Evolutionary conservation across 2,888 invertebrate species (phyloP), one percentile per base, ranked within the genome.

Genomic region (Chironomus tentans): DNA sequence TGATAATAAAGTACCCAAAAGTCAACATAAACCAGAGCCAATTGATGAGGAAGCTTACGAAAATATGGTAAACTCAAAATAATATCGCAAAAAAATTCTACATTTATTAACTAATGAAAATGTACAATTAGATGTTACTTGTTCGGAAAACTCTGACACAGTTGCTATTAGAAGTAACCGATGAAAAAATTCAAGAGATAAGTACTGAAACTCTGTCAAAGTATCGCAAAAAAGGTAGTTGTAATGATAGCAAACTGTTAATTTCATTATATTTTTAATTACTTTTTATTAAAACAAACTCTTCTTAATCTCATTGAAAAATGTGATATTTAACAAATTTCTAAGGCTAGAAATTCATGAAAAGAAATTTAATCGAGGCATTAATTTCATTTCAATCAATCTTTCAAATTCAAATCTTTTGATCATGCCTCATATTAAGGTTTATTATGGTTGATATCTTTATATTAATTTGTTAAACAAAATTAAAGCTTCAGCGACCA

Each of bases 191-290:
- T 28, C 48, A 38, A 24, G 68, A 74, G 68, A 74, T 74, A 65
- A 68, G 74, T 74, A 68, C 10, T 48, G 74, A 74, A 46, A 74
- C 74, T 6, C 48, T 74, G 13, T 65, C 74, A 22, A 74, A 74
- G n/a, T 74, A 74, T 68, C 74, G 74, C n/a, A 74, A 65, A 68
- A 74, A 74, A 74, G 74, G 74, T 74, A 74, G 65, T 68, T 74
- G 61, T 38, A 38, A 56, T 15, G 15, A 56, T 15, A 7, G 18
- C 4, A 65, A 65, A 24, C 10, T 62, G 22, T 28, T 38, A 38
- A 38, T 38, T 28, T 28, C 28, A 4, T 28, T 28, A 28, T 38
- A 38, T 38, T 38, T 38, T 28, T 28, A 5, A 28, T 28, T 10
- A 38, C 7, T 15, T 69, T 69, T 28, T 13, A 68, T 22, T 7